Conservation (phyloP, 2,113 vertebrate species). For the Epinephelus lanceolatus region DNA sequence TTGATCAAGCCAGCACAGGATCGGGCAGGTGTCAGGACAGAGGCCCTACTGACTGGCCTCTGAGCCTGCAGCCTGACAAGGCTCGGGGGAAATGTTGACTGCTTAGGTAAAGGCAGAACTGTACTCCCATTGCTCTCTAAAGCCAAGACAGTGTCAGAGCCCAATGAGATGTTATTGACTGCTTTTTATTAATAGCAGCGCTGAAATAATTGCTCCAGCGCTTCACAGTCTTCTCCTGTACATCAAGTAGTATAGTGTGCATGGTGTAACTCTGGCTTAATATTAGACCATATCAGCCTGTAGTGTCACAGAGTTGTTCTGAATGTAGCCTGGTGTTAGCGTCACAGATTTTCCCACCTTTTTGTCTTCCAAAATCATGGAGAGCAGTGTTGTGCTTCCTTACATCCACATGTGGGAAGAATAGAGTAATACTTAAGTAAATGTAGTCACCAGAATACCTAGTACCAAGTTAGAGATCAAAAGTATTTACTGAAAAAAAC, state of each 20-base stretch:
- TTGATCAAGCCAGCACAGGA: conserved; percentile 65
- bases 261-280: conserved; percentile 20
- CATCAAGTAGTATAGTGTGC: conserved; percentile 34
- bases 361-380: neutral
- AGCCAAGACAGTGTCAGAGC: conserved; percentile 49
- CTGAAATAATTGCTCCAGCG: conserved; percentile 48
- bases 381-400: conserved; percentile 3
- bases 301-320: conserved; percentile 5
- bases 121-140: conserved; percentile 43
- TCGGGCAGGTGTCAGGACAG: conserved; percentile 68
- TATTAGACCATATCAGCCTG: conserved; percentile 21
- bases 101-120: conserved; percentile 54
- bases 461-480: neutral
- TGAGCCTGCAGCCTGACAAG: conserved; percentile 56
- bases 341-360: neutral
- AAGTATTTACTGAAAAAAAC: neutral
- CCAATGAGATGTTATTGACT: conserved; percentile 51
- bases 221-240: conserved; percentile 14
- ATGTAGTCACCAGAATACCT: neutral
- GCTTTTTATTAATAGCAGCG: conserved; percentile 60
- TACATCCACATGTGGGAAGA: neutral
- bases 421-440: neutral
- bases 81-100: conserved; percentile 66
- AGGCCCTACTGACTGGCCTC: conserved; percentile 57
- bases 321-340: conserved; percentile 9